Base-by-base conservation (phyloP, 1,140 invertebrate genomes). In the Pachypsylla venusta region DNA sequence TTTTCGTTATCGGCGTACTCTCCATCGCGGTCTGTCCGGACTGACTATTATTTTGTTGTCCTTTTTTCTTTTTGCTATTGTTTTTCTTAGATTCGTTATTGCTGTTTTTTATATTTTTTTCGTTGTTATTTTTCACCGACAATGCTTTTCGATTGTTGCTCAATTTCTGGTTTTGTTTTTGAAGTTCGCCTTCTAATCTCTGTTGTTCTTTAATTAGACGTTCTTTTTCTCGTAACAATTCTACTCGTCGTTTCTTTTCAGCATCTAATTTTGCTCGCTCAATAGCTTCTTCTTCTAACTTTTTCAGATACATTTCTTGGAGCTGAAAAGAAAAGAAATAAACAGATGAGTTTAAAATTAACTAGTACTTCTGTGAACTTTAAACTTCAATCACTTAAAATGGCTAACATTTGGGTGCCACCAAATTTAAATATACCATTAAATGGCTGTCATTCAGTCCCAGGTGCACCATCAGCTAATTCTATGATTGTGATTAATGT, bases 301-400 rank as follows among this genome's bases (percentile, higher is more conserved):
- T 71, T 60, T 73, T 74, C 61, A 71, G 72, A 24, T 75, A 65
- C 53, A 74, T 73, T 63, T 78, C 76, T 54, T 78, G 75, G 2
- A 75, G 59, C 74, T 75, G 48, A 39, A 25, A 53, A 25, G 54
- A 13, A 58, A 27, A 58, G 35, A 40, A 10, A 57, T 53, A 57
- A 16, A 7, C 20, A 10, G 7, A 35, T 35, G 7, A 10, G 7
- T 35, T 35, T n/a, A 54, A 57, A 60, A 12, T 27, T 24, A 59
- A 54, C 35, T 58, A 58, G 42, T 39, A 58, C 26, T 22, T 4
- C 14, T 57, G 22, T 42, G 30, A 42, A 57, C 24, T 4, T 55
- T 4, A 4, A 22, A 25, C 24, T 22, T 7, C 5, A 22, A 4
- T 55, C 54, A 55, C n/a, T n/a, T n/a, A n/a, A n/a, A n/a, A n/a